Percentiles rank a stretch among this genome's conserved stretches.
These are phyloP conservation scores for Dicentrarchus labrax DNA, from an alignment of 2,113 vertebrate genomes.

Conservation along the genomic window DNA sequence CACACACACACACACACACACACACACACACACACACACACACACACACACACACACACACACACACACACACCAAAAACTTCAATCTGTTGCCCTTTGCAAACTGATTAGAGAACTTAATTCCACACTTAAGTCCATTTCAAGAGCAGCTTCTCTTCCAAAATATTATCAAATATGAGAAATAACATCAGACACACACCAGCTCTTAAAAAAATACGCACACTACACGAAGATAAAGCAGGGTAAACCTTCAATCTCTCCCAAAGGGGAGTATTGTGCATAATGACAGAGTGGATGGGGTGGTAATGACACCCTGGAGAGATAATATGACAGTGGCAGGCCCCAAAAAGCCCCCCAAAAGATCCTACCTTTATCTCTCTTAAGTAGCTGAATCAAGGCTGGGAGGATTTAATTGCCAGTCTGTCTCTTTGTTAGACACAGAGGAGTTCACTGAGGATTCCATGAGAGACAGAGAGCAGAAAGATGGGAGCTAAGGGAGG, in stretches of 20 bases:
- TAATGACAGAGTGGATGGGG: constrained; percentile 74
- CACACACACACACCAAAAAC: constrained; percentile 25
- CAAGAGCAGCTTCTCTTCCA: constrained; percentile 35
- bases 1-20: constrained; percentile 13
- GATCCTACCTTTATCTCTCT: constrained; percentile 76
- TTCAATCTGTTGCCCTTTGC: neutral
- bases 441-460: constrained; percentile 67
- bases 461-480: constrained; percentile 42
- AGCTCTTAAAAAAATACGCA: neutral
- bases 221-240: constrained; percentile 16
- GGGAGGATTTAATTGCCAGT: constrained; percentile 79
- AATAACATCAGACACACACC: constrained; percentile 17
- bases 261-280: constrained; percentile 48
- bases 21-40: constrained; percentile 11
- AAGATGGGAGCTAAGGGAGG: constrained; percentile 34
- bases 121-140: constrained; percentile 33
- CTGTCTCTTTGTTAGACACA: constrained; percentile 71
- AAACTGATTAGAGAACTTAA: constrained; percentile 24
- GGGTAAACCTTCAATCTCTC: constrained; percentile 49
- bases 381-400: constrained; percentile 79
- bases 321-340: constrained; percentile 77
- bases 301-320: constrained; percentile 80
- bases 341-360: constrained; percentile 72
- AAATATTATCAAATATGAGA: constrained; percentile 37
- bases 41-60: constrained; percentile 5